phyloP scores from a whole-genome alignment of 53 echinoderm and acorn worm species.

The Temnopleurus reevesii region DNA sequence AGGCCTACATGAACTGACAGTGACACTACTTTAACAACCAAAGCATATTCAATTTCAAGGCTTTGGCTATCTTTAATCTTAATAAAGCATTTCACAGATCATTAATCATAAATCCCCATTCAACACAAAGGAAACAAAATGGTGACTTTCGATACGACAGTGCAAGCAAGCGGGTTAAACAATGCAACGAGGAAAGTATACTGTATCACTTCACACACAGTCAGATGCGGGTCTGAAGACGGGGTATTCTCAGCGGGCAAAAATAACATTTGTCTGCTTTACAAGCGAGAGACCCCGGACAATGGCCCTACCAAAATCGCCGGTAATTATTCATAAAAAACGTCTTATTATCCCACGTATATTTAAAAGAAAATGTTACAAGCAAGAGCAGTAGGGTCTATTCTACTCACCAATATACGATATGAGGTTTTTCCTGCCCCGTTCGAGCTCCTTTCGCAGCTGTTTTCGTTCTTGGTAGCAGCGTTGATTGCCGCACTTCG shows the following conservation, averaged over 20 bases:
- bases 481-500: conserved; percentile 93
- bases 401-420: conserved; percentile 90
- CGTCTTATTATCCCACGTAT: background rate
- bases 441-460: conserved; percentile 99
- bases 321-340: background rate
- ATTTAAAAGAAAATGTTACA: background rate
- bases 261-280: conserved; percentile 70
- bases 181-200: conserved; percentile 10
- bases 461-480: conserved; percentile 99
- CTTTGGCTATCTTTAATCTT: no score
- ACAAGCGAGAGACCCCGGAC: conserved; percentile 5
- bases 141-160: background rate
- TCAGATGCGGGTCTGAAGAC: conserved; percentile 25
- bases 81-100: background rate
- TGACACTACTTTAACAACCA: no score
- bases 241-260: conserved; percentile 65
- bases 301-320: conserved; percentile 26
- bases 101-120: background rate
- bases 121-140: conserved; percentile 33
- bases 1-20: no score
- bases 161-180: conserved; percentile 25
- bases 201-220: no score
- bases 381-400: background rate
- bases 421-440: conserved; percentile 95
- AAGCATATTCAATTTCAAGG: no score